Base-by-base conservation (phyloP, 2,888 invertebrate genomes). In the Noctua fimbriata region DNA sequence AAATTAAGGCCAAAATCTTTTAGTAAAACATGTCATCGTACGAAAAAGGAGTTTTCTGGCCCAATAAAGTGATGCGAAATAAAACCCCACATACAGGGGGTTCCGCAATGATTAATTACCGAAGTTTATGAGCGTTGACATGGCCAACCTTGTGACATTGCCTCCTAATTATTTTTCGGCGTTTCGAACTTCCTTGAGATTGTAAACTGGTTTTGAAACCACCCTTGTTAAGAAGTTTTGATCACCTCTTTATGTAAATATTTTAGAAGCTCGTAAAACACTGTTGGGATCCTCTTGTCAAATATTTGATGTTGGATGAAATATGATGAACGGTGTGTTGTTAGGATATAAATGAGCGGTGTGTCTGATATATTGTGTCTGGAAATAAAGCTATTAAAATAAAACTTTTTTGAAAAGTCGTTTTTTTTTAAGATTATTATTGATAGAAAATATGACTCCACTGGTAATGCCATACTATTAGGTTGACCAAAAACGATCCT, bases 51-150 rank as follows among this genome's bases (percentile, higher is more conserved):
- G 87, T 83, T 90, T 89, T 85, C 85, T 89, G 87, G 87, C 72
- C 89, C 87, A 89, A 88, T 91, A 87, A 90, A 89, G 83, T 87
- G 84, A 84, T 85, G 89, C 80, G 88, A 87, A 88, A 90, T 89
- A 89, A 89, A 88, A 91, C 89, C 76, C 81, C 76, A 82, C 83
- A 87, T 89, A 79, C 78, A 58, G 66, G 67, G 75, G 81, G 76
- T 84, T 74, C 73, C 10, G 49, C 77, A 79, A 82, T 91, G 91
- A 92, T 92, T 92, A 92, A 89, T 92, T 89, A 89, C 88, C 36
- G 73, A 92, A 92, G 86, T 92, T 92, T 88, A 87, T 88, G 87
- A 86, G 87, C 83, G 90, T 86, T 87, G 89, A 87, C 91, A 86
- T 76, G 73, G 47, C 80, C 85, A 82, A 87, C 81, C 83, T 79